Percentiles rank a stretch among this genome's conserved stretches.
Evolutionary conservation across 2,113 vertebrate species (phyloP).

Genomic region (Balaeniceps rex): DNA sequence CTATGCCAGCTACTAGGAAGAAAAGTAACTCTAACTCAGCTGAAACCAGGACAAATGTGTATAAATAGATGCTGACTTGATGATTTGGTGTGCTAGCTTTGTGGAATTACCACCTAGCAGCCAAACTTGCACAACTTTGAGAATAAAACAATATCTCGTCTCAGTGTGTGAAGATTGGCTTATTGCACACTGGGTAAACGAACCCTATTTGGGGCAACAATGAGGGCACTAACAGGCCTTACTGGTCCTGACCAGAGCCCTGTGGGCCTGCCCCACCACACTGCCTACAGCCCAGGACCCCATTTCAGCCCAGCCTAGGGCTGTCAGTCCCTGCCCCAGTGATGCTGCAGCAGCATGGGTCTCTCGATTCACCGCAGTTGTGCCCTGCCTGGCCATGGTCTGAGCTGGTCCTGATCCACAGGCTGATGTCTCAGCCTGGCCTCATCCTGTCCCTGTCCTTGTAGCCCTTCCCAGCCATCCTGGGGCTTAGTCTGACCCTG

Average conservation of each 20-base stretch:
- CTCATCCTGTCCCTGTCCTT: background rate
- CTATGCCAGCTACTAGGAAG: no score
- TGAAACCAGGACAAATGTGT: no score
- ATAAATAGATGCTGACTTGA: no score
- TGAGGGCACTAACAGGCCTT: background rate
- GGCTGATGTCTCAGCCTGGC: background rate
- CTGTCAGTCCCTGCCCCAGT: background rate
- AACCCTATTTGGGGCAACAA: no score
- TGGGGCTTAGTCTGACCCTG: background rate
- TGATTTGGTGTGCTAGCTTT: no score
- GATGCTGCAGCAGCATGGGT: background rate
- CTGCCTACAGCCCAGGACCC: background rate
- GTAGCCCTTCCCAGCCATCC: background rate
- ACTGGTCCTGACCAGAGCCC: background rate
- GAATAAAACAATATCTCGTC: no score
- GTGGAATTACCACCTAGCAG: no score
- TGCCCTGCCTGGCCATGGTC: background rate
- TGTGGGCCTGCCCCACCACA: background rate
- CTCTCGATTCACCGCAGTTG: no score
- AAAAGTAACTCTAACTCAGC: no score
- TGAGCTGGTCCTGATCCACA: background rate
- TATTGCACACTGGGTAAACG: no score
- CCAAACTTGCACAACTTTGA: no score
- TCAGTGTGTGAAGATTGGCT: no score
- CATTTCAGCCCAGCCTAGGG: background rate